Evolutionary conservation across 2,797 vertebrate species (phyloP).

Genomic region (Allobates femoralis): DNA sequence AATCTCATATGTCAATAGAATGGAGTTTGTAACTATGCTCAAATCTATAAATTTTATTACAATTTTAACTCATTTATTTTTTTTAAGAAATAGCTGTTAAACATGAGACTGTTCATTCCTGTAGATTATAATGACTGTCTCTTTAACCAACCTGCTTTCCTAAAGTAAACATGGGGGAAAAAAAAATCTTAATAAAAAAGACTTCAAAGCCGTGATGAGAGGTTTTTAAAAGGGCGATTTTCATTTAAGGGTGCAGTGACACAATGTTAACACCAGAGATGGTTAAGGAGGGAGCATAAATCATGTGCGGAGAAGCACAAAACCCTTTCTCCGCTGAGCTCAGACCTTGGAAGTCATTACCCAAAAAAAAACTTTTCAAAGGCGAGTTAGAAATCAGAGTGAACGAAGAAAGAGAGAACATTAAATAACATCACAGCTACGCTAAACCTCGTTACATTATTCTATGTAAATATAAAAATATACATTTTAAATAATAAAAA

Average conservation of each 20-base stretch:
- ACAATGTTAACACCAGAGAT: conserved; percentile 12
- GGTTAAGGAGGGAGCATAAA: not conserved
- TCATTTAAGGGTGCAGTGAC: not conserved
- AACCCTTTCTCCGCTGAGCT: not conserved
- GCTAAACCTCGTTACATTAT: not conserved
- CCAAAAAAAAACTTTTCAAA: not conserved
- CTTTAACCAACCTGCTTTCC: not conserved
- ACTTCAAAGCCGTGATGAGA: conserved; percentile 12
- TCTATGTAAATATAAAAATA: not conserved
- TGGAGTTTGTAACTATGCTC: not conserved
- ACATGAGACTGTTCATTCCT: not conserved
- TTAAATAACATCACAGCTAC: not conserved
- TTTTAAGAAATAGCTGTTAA: not conserved
- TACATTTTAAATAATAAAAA: not conserved
- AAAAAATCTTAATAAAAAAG: not conserved
- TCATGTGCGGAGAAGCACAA: not conserved
- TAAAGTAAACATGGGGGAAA: not conserved
- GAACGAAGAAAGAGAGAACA: not conserved
- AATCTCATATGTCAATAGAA: not conserved
- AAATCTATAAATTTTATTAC: not conserved
- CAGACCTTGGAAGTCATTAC: not conserved
- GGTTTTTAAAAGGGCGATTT: not conserved
- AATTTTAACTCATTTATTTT: too few relatives aligned
- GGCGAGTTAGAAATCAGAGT: not conserved
- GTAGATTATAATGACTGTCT: not conserved